Conservation (phyloP, 2,888 invertebrate species). For the Choreutis nemorana region DNA sequence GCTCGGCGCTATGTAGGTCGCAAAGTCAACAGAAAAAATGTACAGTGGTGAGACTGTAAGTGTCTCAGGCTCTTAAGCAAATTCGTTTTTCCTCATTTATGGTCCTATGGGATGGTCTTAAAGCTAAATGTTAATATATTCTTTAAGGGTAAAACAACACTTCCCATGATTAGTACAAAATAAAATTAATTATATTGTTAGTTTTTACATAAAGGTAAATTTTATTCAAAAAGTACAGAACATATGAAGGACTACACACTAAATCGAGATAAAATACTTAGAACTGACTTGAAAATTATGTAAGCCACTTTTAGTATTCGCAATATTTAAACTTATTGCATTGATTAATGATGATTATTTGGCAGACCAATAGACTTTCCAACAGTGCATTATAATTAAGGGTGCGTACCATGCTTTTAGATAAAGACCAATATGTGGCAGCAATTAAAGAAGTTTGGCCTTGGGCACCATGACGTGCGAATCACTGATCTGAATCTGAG, state of each 20-base stretch:
- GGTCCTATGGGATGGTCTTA: no score
- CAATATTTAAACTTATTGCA: conserved; percentile 9
- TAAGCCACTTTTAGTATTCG: conserved; percentile 10
- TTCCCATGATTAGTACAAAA: conserved; percentile 18
- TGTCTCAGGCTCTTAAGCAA: no score
- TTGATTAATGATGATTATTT: conserved; percentile 7
- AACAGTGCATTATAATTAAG: conserved; percentile 10
- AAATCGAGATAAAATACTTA: conserved; percentile 12
- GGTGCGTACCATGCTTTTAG: no score
- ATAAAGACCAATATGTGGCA: no score
- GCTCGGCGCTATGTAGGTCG: no score
- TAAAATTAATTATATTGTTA: conserved; percentile 18
- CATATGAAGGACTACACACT: conserved; percentile 14
- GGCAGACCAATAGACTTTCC: conserved; percentile 10
- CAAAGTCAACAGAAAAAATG: no score
- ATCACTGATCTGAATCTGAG: no score
- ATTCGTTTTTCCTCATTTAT: no score
- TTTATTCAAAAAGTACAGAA: conserved; percentile 13
- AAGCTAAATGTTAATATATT: conserved; percentile 18
- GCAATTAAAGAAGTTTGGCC: no score
- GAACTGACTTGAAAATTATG: conserved; percentile 7
- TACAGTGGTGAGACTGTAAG: no score
- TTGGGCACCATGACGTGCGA: no score
- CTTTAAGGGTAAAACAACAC: conserved; percentile 17
- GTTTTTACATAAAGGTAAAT: conserved; percentile 14